Conservation (phyloP, 2,113 vertebrate genomes). For the Dicaeum eximium region DNA sequence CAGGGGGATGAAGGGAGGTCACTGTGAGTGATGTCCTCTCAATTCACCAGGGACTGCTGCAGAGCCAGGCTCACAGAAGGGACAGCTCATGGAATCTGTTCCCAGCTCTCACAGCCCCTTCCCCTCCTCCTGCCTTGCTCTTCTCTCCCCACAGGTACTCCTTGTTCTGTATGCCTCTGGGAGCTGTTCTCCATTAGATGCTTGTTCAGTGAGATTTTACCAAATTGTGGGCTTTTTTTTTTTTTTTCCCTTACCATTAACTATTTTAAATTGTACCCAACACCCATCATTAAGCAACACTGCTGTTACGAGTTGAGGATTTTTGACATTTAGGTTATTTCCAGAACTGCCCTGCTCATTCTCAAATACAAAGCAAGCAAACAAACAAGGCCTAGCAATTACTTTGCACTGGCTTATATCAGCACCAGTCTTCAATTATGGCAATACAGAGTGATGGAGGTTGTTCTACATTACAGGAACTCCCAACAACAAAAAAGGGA, state of each 20-base stretch:
- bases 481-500: background rate
- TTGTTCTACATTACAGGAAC: background rate
- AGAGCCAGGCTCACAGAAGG: background rate
- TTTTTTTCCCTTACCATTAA: background rate
- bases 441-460: background rate
- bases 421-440: background rate
- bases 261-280: background rate
- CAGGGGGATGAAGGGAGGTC: background rate
- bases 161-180: background rate
- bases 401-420: background rate
- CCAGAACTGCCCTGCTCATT: background rate
- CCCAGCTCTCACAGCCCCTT: background rate
- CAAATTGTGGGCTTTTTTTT: background rate
- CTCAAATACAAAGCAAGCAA: background rate
- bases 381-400: background rate
- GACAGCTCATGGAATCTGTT: background rate
- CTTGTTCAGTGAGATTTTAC: background rate
- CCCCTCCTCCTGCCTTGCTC: background rate
- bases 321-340: background rate
- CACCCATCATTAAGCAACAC: accelerated
- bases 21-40: background rate
- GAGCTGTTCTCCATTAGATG: background rate
- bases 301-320: background rate
- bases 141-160: background rate
- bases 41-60: background rate